Conservation (phyloP, 1,140 invertebrate genomes). For the Grapholita molesta region DNA sequence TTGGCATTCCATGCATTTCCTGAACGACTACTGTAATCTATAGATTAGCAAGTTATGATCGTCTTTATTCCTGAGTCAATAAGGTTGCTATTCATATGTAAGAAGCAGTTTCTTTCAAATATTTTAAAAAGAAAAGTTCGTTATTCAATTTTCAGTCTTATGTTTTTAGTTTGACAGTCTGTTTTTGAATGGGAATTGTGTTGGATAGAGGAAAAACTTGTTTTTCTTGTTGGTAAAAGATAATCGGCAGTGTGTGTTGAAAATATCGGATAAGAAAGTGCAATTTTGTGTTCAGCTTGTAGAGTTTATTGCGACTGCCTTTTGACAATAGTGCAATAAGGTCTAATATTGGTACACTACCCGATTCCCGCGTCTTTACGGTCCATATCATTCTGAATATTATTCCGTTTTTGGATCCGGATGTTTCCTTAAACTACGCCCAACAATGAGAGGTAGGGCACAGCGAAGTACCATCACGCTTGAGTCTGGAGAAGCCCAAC, state of each 20-base stretch:
- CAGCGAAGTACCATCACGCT: no score
- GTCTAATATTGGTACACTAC: no score
- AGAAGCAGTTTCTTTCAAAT: background rate
- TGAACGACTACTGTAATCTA: background rate
- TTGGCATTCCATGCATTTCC: constrained; percentile 13
- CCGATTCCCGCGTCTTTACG: no score
- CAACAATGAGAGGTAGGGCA: no score
- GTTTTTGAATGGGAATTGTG: background rate
- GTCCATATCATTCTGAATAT: no score
- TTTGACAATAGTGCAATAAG: background rate
- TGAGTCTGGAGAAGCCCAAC: no score
- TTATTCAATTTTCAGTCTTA: background rate
- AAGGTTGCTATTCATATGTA: background rate
- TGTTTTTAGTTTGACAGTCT: background rate
- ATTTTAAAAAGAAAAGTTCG: background rate
- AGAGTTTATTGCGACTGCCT: background rate
- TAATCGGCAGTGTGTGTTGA: background rate
- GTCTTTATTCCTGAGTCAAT: background rate
- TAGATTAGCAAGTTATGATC: background rate
- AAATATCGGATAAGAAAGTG: constrained; percentile 6
- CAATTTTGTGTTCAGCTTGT: background rate
- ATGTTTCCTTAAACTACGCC: no score
- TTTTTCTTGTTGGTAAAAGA: constrained; percentile 8
- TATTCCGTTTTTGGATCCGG: no score
- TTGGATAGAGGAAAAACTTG: background rate